These are phyloP conservation scores for Aphaenogaster ashmeadi DNA, from an alignment of 1,140 invertebrate species.

Conservation along the genomic window DNA sequence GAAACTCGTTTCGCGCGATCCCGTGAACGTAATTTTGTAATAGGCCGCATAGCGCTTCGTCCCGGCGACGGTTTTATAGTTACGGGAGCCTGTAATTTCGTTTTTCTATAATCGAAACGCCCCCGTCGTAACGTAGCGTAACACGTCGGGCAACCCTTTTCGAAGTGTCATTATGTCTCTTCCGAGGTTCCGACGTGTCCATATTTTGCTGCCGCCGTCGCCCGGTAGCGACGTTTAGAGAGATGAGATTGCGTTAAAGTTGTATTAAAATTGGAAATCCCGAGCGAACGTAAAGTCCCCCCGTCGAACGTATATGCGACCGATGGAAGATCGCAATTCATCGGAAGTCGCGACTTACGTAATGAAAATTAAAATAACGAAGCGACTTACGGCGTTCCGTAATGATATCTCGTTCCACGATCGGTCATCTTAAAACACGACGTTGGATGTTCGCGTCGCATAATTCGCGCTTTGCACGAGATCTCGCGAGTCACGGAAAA, in stretches of 20 bases:
- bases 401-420: neutral
- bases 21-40: conserved; percentile 69
- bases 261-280: conserved; percentile 20
- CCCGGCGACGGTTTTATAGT: conserved; percentile 4
- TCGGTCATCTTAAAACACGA: conserved; percentile 15
- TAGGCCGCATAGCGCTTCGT: conserved; percentile 17
- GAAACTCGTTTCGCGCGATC: conserved; percentile 75
- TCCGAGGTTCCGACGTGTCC: neutral
- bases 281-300: neutral
- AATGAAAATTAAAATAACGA: conserved; percentile 5
- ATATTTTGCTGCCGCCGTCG: neutral
- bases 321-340: neutral
- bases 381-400: neutral
- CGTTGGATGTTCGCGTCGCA: conserved; percentile 4
- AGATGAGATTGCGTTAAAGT: conserved; percentile 1
- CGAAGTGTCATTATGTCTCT: conserved; percentile 3
- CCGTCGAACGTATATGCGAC: neutral
- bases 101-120: conserved; percentile 44
- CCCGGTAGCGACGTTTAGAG: conserved; percentile 13
- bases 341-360: neutral
- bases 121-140: neutral
- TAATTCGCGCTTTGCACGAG: conserved; percentile 11
- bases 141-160: neutral
- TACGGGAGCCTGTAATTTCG: conserved; percentile 49
- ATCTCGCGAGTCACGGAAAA: neutral